Evolutionary conservation across 2,797 vertebrate species (phyloP).

Genomic region (Prionace glauca): DNA sequence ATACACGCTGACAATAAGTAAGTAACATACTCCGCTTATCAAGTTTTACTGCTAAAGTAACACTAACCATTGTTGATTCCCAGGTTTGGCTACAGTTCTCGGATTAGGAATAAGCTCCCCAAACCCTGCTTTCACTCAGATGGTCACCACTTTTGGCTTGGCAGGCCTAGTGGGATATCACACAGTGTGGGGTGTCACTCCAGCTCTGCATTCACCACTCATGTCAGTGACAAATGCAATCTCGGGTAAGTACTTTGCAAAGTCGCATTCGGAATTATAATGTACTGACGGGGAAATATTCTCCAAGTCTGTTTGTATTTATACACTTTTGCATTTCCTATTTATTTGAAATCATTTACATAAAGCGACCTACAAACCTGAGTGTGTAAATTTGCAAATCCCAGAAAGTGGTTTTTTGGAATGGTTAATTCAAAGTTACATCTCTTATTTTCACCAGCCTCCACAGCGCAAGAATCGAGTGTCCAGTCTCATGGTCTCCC

Average conservation of each 20-base stretch:
- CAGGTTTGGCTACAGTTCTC: slow-evolving; percentile 61
- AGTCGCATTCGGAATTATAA: neutral
- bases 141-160: slow-evolving; percentile 69
- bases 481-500: too few species aligned
- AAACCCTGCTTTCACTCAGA: slow-evolving; percentile 66
- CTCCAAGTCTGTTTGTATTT: neutral
- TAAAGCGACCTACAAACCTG: neutral
- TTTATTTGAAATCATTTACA: neutral
- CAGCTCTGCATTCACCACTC: slow-evolving; percentile 69
- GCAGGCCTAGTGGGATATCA: slow-evolving; percentile 69
- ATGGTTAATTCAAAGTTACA: neutral
- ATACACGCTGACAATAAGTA: neutral
- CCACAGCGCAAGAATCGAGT: neutral
- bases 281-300: neutral
- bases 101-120: slow-evolving; percentile 59
- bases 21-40: neutral
- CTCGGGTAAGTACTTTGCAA: slow-evolving; percentile 57
- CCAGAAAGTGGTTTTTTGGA: neutral
- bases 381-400: neutral
- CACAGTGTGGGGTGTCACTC: slow-evolving; percentile 66
- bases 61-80: slow-evolving; percentile 28
- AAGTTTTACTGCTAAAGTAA: neutral
- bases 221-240: slow-evolving; percentile 77
- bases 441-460: neutral
- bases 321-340: neutral